Base-by-base conservation (phyloP, 2,797 vertebrate genomes). In the Benthosema pterotum region DNA sequence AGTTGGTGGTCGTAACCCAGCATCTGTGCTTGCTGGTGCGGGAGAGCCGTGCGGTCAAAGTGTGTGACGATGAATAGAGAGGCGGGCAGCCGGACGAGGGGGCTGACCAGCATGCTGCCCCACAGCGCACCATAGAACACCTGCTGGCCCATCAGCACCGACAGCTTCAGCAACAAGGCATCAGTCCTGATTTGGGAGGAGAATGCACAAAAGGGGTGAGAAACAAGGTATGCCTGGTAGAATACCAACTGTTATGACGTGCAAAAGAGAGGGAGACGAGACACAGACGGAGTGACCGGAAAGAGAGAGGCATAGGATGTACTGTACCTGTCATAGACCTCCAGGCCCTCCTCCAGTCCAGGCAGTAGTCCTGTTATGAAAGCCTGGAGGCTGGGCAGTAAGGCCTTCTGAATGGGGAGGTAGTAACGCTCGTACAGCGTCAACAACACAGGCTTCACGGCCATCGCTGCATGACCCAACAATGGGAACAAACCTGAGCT, bases 401-500 rank as follows among this genome's bases (percentile, higher is more conserved):
- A 89, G 53, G 94, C 94, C 67, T 91, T 96, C 87, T 99, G 96
- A 60, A 99, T 93, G 0, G 98, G 96, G 16, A 99, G 95, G 79
- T 97, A 98, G 84, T 99, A 99, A 11, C 95, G 96, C 88, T 99
- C 98, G 0, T 99, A 99, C 38, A 99, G 83, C 1, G 93, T 90
- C 11, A 99, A 91, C 13, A 99, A 93, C 50, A 94, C 93, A 0
- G 96, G 96, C 75, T 96, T 95, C 78, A 98, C 98, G 0, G 98
- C 95, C 93, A 99, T 97, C 1, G 98, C 94, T 4, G 96, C 95
- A 3, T 99, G 93, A 12, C 95, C 93, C 88, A 99, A 88, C 74
- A 99, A 89, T 0, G 98, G 97, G 69, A 99, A 99, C 74, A 99
- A 83, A 3, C 98, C 98, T 0, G 95, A 97, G 88, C 97, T 98